Percentiles rank a stretch among this genome's conserved stretches.
phyloP scores from a whole-genome alignment of 2,888 invertebrate species.

The Biston stratarius region DNA sequence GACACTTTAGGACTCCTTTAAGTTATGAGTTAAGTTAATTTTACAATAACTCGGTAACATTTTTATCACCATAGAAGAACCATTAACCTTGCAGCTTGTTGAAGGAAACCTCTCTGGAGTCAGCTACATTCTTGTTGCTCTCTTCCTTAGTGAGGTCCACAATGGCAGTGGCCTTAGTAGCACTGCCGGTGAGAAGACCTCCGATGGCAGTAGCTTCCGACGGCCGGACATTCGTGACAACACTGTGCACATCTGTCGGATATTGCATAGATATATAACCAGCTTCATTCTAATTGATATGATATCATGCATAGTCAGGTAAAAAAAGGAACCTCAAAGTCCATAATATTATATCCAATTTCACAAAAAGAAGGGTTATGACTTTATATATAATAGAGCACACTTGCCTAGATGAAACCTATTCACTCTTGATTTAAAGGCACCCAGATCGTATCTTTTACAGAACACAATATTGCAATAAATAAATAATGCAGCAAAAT shows the following conservation, averaged over 20 bases:
- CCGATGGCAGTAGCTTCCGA: constrained; percentile 91
- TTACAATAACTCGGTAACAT: too few relatives aligned
- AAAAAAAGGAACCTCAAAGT: too few relatives aligned
- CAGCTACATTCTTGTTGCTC: constrained; percentile 86
- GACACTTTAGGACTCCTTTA: too few relatives aligned
- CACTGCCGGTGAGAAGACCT: constrained; percentile 89
- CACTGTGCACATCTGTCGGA: constrained; percentile 79
- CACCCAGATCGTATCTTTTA: too few relatives aligned
- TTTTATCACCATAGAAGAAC: too few relatives aligned
- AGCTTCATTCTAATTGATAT: background rate
- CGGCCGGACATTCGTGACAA: constrained; percentile 86
- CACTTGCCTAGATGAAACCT: too few relatives aligned
- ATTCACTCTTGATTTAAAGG: too few relatives aligned
- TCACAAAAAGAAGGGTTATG: background rate
- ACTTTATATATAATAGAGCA: too few relatives aligned
- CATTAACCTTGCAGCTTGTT: constrained; percentile 92
- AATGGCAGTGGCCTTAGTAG: constrained; percentile 82
- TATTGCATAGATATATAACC: background rate
- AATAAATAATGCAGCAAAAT: too few relatives aligned
- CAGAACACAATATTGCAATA: too few relatives aligned
- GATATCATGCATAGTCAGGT: too few relatives aligned
- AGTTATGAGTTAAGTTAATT: too few relatives aligned
- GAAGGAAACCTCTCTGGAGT: constrained; percentile 91
- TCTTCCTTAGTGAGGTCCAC: constrained; percentile 89
- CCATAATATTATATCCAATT: background rate